These are phyloP conservation scores for Champsocephalus esox DNA, from an alignment of 2,797 vertebrate species.

Conservation along the genomic window DNA sequence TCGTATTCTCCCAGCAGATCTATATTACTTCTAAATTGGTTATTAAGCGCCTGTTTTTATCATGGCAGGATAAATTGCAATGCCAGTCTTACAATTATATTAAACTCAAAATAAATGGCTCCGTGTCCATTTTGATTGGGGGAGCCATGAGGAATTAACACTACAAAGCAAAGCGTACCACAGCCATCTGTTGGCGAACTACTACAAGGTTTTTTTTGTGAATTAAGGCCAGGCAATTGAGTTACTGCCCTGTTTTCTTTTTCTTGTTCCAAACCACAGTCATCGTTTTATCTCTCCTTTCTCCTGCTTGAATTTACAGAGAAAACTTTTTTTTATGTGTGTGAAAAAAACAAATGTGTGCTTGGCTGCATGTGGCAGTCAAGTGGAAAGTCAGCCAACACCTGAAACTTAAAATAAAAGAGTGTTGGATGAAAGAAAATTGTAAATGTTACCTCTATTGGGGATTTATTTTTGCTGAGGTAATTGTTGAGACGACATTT, in stretches of 20 bases:
- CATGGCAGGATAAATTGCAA: slow-evolving; percentile 16
- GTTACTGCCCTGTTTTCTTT: slow-evolving; percentile 14
- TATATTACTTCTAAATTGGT: slow-evolving; percentile 52
- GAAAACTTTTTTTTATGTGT: background rate
- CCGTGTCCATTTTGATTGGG: slow-evolving; percentile 19
- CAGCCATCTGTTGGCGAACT: slow-evolving; percentile 16
- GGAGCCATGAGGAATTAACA: slow-evolving; percentile 8
- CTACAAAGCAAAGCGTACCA: slow-evolving; percentile 6
- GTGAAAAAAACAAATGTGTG: slow-evolving; percentile 1
- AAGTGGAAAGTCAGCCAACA: slow-evolving; percentile 7
- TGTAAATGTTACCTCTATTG: background rate
- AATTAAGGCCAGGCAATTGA: slow-evolving; percentile 16
- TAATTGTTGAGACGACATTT: slow-evolving; percentile 21
- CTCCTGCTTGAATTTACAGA: slow-evolving; percentile 18
- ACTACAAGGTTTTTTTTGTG: slow-evolving; percentile 5
- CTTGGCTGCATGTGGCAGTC: slow-evolving; percentile 17
- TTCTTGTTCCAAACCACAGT: slow-evolving; percentile 14
- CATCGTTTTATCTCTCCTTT: slow-evolving; percentile 8
- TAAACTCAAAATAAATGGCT: slow-evolving; percentile 27
- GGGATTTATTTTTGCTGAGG: slow-evolving; percentile 21
- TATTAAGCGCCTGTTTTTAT: slow-evolving; percentile 44
- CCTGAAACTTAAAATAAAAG: slow-evolving; percentile 19
- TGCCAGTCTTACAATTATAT: slow-evolving; percentile 24
- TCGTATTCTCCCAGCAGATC: slow-evolving; percentile 38
- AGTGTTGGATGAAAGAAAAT: slow-evolving; percentile 13